These are phyloP conservation scores for Decapterus maruadsi DNA, from an alignment of 2,797 vertebrate genomes.

Conservation along the genomic window DNA sequence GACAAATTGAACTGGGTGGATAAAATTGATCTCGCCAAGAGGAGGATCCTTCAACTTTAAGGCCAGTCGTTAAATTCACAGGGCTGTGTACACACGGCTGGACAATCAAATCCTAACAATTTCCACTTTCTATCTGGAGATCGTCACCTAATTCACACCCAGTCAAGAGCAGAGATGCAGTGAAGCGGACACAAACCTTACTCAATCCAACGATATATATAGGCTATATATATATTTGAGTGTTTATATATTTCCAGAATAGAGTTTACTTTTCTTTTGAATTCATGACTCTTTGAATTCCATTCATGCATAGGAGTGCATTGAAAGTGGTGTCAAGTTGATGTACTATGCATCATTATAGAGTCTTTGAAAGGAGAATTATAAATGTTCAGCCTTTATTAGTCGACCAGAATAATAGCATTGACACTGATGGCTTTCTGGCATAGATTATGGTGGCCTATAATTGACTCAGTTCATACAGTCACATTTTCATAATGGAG, in stretches of 20 bases:
- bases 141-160: slow-evolving; percentile 44
- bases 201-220: neutral
- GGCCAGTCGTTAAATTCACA: slow-evolving; percentile 46
- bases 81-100: slow-evolving; percentile 42
- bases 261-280: neutral
- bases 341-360: slow-evolving; percentile 11
- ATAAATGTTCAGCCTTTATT: slow-evolving; percentile 23
- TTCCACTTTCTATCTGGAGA: slow-evolving; percentile 27
- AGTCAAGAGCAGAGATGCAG: slow-evolving; percentile 11
- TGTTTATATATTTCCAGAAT: neutral
- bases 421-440: slow-evolving; percentile 33
- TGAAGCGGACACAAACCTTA: neutral
- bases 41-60: slow-evolving; percentile 44
- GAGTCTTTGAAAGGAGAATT: slow-evolving; percentile 14
- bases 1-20: slow-evolving; percentile 37
- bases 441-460: neutral
- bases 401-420: slow-evolving; percentile 7
- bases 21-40: slow-evolving; percentile 43
- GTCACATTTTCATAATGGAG: slow-evolving; percentile 29
- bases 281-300: slow-evolving; percentile 9
- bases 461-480: slow-evolving; percentile 6
- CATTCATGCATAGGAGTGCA: slow-evolving; percentile 8
- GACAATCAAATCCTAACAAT: slow-evolving; percentile 36
- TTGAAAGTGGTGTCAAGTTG: neutral
- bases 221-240: neutral